phyloP scores from a whole-genome alignment of 1,140 invertebrate species.

The Drosophila nannoptera region DNA sequence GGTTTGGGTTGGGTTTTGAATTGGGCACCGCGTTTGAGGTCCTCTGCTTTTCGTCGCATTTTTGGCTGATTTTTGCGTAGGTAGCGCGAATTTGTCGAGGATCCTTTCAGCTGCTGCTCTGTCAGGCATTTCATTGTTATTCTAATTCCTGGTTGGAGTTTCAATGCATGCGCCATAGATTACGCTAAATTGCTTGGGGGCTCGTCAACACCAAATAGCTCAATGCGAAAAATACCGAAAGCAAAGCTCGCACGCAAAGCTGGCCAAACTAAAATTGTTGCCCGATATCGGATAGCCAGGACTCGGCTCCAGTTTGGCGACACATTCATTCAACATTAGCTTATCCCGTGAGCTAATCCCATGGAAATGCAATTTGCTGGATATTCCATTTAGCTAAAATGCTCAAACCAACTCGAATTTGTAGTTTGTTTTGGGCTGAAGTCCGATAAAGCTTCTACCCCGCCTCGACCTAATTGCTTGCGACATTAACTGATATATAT shows the following conservation, averaged over 20 bases:
- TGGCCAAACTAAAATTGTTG: slow-evolving; percentile 27
- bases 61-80: slow-evolving; percentile 57
- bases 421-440: no score
- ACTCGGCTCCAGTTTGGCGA: slow-evolving; percentile 1
- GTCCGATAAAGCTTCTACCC: no score
- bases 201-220: slow-evolving; percentile 18
- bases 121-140: slow-evolving; percentile 65
- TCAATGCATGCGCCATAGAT: slow-evolving; percentile 50
- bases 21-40: slow-evolving; percentile 4
- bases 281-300: slow-evolving; percentile 39
- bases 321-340: slow-evolving; percentile 22
- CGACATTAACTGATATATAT: slow-evolving; percentile 11
- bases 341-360: not conserved
- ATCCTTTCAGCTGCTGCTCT: slow-evolving; percentile 25
- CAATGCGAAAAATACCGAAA: not conserved
- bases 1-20: slow-evolving; percentile 41
- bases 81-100: slow-evolving; percentile 44
- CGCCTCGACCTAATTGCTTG: slow-evolving; percentile 3
- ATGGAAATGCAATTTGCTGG: no score
- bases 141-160: slow-evolving; percentile 55
- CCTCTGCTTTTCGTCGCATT: slow-evolving; percentile 23
- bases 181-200: slow-evolving; percentile 58
- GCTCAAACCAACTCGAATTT: no score
- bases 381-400: no score
- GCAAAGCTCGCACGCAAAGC: slow-evolving; percentile 26